These are phyloP conservation scores for Corydoras maculifer DNA, from an alignment of 2,113 vertebrate species.

Conservation along the genomic window DNA sequence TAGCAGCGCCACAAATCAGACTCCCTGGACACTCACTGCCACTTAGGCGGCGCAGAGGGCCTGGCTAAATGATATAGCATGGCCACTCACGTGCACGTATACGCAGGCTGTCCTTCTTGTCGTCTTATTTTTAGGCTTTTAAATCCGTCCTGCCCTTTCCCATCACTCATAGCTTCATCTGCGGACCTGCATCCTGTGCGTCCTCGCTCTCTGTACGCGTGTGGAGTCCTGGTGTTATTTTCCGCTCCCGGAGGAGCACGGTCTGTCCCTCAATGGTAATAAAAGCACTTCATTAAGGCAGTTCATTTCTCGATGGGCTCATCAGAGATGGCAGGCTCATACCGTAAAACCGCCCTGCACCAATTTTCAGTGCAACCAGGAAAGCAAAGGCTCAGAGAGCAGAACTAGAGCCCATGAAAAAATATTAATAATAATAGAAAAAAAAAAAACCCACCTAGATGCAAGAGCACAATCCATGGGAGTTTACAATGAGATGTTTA, in stretches of 20 bases:
- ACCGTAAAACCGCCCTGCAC: conserved; percentile 28
- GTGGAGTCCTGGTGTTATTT: conserved; percentile 30
- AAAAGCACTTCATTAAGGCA: conserved; percentile 63
- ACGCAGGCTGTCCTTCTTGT: conserved; percentile 10
- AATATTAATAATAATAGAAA: too few relatives aligned
- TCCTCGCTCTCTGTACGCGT: background rate
- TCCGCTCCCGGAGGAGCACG: conserved; percentile 37
- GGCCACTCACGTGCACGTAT: conserved; percentile 11
- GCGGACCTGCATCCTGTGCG: conserved; percentile 11
- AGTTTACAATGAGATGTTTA: background rate
- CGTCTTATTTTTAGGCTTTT: conserved; percentile 7
- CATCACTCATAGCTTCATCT: conserved; percentile 7
- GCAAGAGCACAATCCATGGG: background rate
- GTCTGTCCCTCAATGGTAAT: conserved; percentile 48
- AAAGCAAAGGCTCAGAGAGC: too few relatives aligned
- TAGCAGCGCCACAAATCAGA: conserved; percentile 48
- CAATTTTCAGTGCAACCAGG: background rate
- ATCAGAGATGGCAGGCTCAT: conserved; percentile 43
- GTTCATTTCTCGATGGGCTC: conserved; percentile 54
- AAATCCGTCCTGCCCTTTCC: background rate
- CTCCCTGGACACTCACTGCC: conserved; percentile 38
- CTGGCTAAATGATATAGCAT: conserved; percentile 25
- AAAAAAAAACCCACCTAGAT: too few relatives aligned
- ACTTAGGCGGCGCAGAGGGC: conserved; percentile 33
- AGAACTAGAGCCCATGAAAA: too few relatives aligned